A percentile compares a stretch with the other conserved stretches of the same genome.
Evolutionary conservation across 2,797 vertebrate species (phyloP).

Genomic region (Phrynocephalus guinanensis): DNA sequence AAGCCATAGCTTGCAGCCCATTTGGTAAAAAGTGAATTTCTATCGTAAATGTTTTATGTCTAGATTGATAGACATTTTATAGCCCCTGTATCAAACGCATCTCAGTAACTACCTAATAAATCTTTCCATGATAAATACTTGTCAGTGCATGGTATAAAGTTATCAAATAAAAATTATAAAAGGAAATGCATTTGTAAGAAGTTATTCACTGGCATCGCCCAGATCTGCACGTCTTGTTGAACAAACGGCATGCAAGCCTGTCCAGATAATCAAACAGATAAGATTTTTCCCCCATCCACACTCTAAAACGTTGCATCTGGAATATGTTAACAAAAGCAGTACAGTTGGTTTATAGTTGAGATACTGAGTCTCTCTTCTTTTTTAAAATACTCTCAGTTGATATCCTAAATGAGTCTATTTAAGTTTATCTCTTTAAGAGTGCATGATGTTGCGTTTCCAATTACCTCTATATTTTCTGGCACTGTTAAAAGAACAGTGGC

Average conservation of each 20-base stretch:
- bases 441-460: constrained; percentile 49
- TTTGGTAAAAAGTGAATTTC: not conserved
- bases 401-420: not conserved
- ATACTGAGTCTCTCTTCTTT: rapidly evolving
- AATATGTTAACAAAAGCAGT: not conserved
- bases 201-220: not conserved
- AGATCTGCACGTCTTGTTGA: not conserved
- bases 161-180: not conserved
- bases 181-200: not conserved
- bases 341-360: not conserved
- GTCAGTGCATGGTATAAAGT: not conserved
- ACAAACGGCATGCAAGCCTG: not conserved
- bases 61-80: not conserved
- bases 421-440: constrained; percentile 34
- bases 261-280: not conserved
- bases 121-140: not conserved
- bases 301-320: not conserved
- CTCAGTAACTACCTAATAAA: not conserved
- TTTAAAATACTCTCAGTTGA: not conserved
- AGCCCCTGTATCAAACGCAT: not conserved
- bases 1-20: not conserved
- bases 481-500: constrained; percentile 87
- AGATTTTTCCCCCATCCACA: not conserved
- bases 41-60: not conserved
- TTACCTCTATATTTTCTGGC: constrained; percentile 90